Base-by-base conservation (phyloP, 2,888 invertebrate species). In the Lasioglossum morio region DNA sequence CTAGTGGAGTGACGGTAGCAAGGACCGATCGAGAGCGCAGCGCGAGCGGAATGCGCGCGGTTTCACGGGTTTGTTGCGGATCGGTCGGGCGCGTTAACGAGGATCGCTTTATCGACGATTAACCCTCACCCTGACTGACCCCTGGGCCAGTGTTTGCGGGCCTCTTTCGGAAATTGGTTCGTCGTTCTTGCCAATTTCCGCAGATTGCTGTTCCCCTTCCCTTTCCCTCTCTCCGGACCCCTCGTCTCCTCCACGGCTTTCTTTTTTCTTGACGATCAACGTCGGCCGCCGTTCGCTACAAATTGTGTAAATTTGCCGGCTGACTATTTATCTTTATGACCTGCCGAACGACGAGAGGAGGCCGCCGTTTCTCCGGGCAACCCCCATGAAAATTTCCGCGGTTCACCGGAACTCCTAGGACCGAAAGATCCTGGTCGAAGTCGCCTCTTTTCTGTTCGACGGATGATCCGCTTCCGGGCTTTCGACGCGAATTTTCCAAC, bases 281-380 rank as follows among this genome's bases (percentile, higher is more conserved):
- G 83, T 90, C 88, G 88, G 81, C 89, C 91, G 89, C 85, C 85
- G 88, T 90, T 87, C 91, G 88, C 91, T 89, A 87, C 89, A 94
- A 95, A 95, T 95, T 95, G 94, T 94, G 94, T 94, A 94, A 95
- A 95, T 95, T 94, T 94, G 92, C 93, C 91, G 92, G 93, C 93
- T 91, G 92, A 94, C 94, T 95, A 94, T 95, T 95, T 94, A 95
- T 94, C 93, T 94, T 95, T 94, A 94, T 94, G 93, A 92, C 92
- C 91, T 85, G 90, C 89, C 89, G 91, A 92, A 90, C 90, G 91
- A 92, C 89, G 87, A 81, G 80, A 79, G 84, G 79, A 78, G 84
- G 81, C 69, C 66, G 73, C 10, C n/a, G 69, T 78, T 85, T 84
- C 81, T 87, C 84, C 75, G 63, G 78, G 46, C 75, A 74, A 77